Evolutionary conservation across 1,140 invertebrate genomes (phyloP), one percentile per base, ranked within the genome.

Genomic region (Drosophila parvula): DNA sequence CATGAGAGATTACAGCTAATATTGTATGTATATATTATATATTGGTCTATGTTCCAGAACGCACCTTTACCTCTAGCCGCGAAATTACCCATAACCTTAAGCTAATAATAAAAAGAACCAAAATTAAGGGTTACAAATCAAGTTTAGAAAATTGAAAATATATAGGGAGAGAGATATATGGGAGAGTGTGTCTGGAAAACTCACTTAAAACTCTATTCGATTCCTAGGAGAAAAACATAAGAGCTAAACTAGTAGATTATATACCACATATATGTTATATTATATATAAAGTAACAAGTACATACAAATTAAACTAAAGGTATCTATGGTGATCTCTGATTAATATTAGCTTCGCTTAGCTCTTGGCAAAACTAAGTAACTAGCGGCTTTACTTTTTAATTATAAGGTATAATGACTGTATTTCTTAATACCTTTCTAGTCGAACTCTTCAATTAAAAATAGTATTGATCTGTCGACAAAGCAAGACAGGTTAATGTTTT

Each of bases 41-140:
- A 22, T 22, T 58, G 34, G 27, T 65, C 75, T 83, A 70, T 71
- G 34, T 50, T 50, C 63, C 79, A 70, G 44, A 67, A 90, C 84
- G 84, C 85, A 89, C 85, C 85, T 90, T 89, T 78, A 89, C 84
- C 84, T 84, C 84, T 81, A 89, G 84, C 71, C 80, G 81, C 65
- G 84, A 90, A 60, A 90, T 75, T 84, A 89, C 85, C 84, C 84
- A 89, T 44, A 89, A 89, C 85, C 85, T 89, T 90, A 89, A 70
- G 84, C 84, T 89, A 90, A 89, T 90, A 62, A 53, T 36, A 53
- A 53, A 81, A 78, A 78, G 73, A 81, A 74, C 63, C 65, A 76
- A 71, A 79, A 78, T 53, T 69, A 78, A 56, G 43, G 40, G 78
- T 58, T 70, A 76, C 27, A 77, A 81, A 76, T 50, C 43, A 71